Evolutionary conservation across 2,888 invertebrate species (phyloP).

Genomic region (Xylota segnis): DNA sequence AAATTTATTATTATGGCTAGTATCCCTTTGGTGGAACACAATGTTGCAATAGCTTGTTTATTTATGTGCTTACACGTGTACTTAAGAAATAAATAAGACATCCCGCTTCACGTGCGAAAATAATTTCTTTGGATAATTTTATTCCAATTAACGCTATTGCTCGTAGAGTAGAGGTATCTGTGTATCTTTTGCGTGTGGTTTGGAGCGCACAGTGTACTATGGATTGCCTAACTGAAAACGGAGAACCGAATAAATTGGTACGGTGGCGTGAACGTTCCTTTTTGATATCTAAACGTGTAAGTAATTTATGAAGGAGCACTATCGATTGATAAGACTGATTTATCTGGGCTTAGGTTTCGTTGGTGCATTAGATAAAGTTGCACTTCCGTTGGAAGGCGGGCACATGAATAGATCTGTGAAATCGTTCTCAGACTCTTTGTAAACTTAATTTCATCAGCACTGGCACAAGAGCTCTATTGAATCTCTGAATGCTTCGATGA

Average conservation of each 20-base stretch:
- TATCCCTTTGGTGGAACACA: neutral
- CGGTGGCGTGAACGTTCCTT: neutral
- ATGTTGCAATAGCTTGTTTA: conserved; percentile 16
- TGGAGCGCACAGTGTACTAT: neutral
- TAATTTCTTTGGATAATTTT: conserved; percentile 20
- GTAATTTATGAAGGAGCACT: neutral
- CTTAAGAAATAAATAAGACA: conserved; percentile 21
- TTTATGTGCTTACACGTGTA: conserved; percentile 35
- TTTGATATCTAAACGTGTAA: neutral
- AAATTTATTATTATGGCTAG: conserved; percentile 4
- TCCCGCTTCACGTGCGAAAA: conserved; percentile 11
- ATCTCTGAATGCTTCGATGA: too few species aligned
- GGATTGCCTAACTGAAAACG: neutral
- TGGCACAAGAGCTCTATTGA: too few species aligned
- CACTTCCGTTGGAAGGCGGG: too few species aligned
- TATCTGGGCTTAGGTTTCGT: too few species aligned
- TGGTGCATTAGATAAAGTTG: too few species aligned
- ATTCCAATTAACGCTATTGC: conserved; percentile 5
- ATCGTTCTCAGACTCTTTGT: too few species aligned
- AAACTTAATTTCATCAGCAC: too few species aligned
- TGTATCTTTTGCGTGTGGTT: neutral
- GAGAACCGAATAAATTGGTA: neutral
- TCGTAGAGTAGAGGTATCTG: neutral
- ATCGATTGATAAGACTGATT: too few species aligned
- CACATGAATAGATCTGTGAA: too few species aligned